Evolutionary conservation across 2,113 vertebrate genomes (phyloP).

Genomic region (Pedionomus torquatus): DNA sequence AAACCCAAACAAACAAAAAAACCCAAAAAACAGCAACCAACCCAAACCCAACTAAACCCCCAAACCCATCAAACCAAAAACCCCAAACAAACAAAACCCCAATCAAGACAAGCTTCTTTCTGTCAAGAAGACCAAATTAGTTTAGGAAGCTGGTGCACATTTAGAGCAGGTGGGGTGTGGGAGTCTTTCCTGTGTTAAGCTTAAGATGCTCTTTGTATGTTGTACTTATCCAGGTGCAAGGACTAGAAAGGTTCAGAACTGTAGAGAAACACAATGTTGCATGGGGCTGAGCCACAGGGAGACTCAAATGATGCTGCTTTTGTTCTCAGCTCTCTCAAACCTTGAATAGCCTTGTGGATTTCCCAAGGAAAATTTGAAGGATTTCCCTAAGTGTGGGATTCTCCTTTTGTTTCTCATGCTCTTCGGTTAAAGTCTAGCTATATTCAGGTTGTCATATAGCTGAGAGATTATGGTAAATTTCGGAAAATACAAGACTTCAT

Average conservation of each 20-base stretch:
- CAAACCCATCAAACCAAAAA: neutral
- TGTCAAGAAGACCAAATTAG: neutral
- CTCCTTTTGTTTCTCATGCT: neutral
- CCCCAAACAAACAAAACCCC: neutral
- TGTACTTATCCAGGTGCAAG: neutral
- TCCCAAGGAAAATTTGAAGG: neutral
- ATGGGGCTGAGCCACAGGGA: neutral
- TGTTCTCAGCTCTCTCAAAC: neutral
- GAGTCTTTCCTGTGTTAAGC: neutral
- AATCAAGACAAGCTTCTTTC: neutral
- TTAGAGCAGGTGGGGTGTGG: neutral
- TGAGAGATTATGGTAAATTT: neutral
- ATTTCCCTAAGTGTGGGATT: neutral
- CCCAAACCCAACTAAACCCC: too few species aligned
- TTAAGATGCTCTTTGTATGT: neutral
- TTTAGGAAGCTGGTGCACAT: neutral
- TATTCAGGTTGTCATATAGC: neutral
- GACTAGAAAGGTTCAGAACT: neutral
- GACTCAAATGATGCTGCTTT: neutral
- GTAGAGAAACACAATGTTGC: neutral
- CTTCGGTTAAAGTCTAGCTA: neutral
- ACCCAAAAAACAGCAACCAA: fast-evolving
- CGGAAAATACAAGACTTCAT: neutral
- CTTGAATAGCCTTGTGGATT: neutral
- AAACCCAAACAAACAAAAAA: neutral